These are phyloP conservation scores for Drosophila kikkawai DNA, from an alignment of 1,140 invertebrate genomes.

Conservation along the genomic window DNA sequence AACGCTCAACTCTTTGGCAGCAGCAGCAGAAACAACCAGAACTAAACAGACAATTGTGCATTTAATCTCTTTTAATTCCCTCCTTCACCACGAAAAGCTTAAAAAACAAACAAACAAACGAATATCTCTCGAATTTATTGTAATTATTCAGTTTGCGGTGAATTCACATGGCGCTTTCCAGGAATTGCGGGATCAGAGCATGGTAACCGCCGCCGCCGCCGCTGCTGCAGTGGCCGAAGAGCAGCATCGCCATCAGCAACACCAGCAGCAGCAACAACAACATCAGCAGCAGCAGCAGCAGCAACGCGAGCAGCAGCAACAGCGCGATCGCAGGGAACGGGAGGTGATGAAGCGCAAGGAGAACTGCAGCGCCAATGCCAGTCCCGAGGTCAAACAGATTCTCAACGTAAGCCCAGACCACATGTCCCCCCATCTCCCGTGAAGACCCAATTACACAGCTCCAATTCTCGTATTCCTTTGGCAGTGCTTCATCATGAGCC, in stretches of 20 bases:
- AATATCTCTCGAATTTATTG: slow-evolving; percentile 66
- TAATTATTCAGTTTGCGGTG: slow-evolving; percentile 84
- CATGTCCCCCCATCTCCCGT: neutral
- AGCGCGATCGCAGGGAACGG: slow-evolving; percentile 88
- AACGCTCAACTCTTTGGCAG: no score
- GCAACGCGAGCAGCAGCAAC: slow-evolving; percentile 84
- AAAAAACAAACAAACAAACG: slow-evolving; percentile 32
- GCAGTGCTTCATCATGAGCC: slow-evolving; percentile 95
- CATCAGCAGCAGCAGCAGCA: slow-evolving; percentile 80
- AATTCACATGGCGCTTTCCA: slow-evolving; percentile 86
- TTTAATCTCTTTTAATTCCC: slow-evolving; percentile 11
- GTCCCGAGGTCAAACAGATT: slow-evolving; percentile 97
- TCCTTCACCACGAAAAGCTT: slow-evolving; percentile 14
- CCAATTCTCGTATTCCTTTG: neutral
- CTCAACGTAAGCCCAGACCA: slow-evolving; percentile 88
- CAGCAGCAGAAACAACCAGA: slow-evolving; percentile 2
- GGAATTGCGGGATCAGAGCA: slow-evolving; percentile 94
- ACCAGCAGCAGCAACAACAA: slow-evolving; percentile 88
- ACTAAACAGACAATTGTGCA: slow-evolving; percentile 1
- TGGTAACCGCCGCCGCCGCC: slow-evolving; percentile 89
- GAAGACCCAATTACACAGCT: neutral
- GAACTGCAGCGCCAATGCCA: slow-evolving; percentile 97
- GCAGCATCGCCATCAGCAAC: slow-evolving; percentile 86
- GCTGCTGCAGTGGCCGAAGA: slow-evolving; percentile 79
- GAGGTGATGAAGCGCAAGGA: slow-evolving; percentile 91